Base-by-base conservation (phyloP, 1,140 invertebrate species). In the Leptestheria dahalacensis region DNA sequence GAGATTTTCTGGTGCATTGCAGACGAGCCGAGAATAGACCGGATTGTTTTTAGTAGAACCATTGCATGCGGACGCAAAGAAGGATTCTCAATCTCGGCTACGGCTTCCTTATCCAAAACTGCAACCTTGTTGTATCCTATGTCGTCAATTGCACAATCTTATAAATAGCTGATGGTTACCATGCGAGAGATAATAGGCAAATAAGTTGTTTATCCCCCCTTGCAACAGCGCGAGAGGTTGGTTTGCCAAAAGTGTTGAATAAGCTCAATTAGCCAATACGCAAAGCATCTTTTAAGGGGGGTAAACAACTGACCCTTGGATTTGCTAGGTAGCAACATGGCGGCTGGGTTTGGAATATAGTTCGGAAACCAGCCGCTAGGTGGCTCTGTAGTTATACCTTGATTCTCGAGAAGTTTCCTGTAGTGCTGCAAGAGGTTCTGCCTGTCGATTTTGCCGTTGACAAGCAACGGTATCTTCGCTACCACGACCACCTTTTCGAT, bases 381-480 rank as follows among this genome's bases (percentile, higher is more conserved):
- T n/a, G n/a, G n/a, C n/a, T n/a, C n/a, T n/a, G n/a, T n/a, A n/a
- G n/a, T n/a, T n/a, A n/a, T n/a, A n/a, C 33, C 15, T 20, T 12
- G 49, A 51, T 49, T 51, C 52, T 60, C 20, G 20, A 48, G 25
- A 48, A 20, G 23, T 83, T 62, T 55, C 41, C 64, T 83, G 61
- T 87, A 89, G 62, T 77, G 75, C 65, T 81, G 81, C 33, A 90
- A 70, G 25, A 91, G 69, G 0, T 75, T 69, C 68, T 90, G 87
- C 58, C 88, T 75, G 70, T 92, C 88, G 10, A 83, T 82, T 75
- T 91, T 92, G 3, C 88, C 88, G 70, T 91, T 92, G 0, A 85
- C 83, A 10, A 91, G 70, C 3, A 88, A 70, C 0, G 88, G 88
- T 60, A 91, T 79, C 9, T 70, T 76, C 10, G 86, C 81, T 2